A percentile compares a stretch with the other conserved stretches of the same genome.
phyloP scores from a whole-genome alignment of 1,140 invertebrate species.

The Brachionus calyciflorus region DNA sequence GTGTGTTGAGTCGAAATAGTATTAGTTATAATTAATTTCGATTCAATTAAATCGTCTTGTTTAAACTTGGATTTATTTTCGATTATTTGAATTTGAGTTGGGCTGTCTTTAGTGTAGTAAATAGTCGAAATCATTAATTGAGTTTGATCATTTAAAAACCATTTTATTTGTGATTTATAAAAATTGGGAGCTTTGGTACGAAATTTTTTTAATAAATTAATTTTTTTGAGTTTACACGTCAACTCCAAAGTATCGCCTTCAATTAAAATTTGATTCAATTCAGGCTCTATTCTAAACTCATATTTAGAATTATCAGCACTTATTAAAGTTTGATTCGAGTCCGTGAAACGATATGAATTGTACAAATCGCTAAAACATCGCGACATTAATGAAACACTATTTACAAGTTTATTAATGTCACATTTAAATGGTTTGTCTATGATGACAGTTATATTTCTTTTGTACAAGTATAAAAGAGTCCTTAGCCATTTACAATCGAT shows the following conservation, averaged over 20 bases:
- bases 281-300: conserved; percentile 17
- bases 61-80: conserved; percentile 33
- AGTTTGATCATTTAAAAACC: conserved; percentile 21
- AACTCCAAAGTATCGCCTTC: conserved; percentile 37
- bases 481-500: conserved; percentile 41
- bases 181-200: neutral
- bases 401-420: conserved; percentile 20
- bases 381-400: conserved; percentile 27
- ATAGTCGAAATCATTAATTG: conserved; percentile 31
- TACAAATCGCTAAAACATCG: conserved; percentile 20
- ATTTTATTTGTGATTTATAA: conserved; percentile 36
- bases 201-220: conserved; percentile 13
- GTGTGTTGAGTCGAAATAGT: conserved; percentile 21
- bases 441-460: conserved; percentile 1
- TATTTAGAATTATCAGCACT: conserved; percentile 12
- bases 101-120: conserved; percentile 20
- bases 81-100: conserved; percentile 37
- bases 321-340: neutral
- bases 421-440: conserved; percentile 14
- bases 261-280: conserved; percentile 41
- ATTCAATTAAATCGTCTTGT: conserved; percentile 13
- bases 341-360: conserved; percentile 11
- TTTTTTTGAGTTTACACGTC: conserved; percentile 27
- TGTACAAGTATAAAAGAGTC: conserved; percentile 34
- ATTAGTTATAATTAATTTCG: conserved; percentile 19